Conservation (phyloP, 1,140 invertebrate species). For the Danaus plexippus region DNA sequence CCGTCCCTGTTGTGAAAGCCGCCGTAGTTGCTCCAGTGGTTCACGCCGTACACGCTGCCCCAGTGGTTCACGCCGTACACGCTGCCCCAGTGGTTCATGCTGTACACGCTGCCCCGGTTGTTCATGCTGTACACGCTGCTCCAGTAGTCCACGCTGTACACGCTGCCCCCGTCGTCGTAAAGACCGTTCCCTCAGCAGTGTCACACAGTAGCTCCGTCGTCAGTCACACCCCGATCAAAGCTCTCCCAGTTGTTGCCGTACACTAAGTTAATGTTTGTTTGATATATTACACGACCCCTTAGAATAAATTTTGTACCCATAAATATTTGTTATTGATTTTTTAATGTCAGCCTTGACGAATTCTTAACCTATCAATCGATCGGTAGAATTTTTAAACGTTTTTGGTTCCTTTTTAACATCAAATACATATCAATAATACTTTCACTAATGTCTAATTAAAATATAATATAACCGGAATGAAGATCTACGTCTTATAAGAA, state of each 20-base stretch:
- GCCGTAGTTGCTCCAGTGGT: conserved; percentile 37
- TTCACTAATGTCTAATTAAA: too few relatives aligned
- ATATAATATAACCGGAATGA: too few relatives aligned
- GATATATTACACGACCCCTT: conserved; percentile 6
- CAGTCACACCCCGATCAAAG: conserved; percentile 68
- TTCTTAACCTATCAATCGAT: too few relatives aligned
- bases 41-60: conserved; percentile 44
- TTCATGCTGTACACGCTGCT: conserved; percentile 28
- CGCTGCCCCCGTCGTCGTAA: conserved; percentile 51
- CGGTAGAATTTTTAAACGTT: too few relatives aligned
- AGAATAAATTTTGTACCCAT: conserved; percentile 13
- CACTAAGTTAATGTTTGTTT: conserved; percentile 36
- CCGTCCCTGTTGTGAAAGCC: conserved; percentile 44
- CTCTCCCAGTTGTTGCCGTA: conserved; percentile 70
- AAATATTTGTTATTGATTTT: too few relatives aligned
- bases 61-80: conserved; percentile 49
- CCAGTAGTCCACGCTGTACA: conserved; percentile 49
- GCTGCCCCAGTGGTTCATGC: conserved; percentile 54
- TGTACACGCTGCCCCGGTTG: conserved; percentile 51
- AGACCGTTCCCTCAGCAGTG: conserved; percentile 38
- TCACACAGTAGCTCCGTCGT: conserved; percentile 54
- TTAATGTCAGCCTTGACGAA: too few relatives aligned
- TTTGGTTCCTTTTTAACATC: too few relatives aligned
- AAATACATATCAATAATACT: too few relatives aligned
- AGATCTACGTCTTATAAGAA: too few relatives aligned